phyloP scores from a whole-genome alignment of 2,113 vertebrate species.

The Gymnorhina tibicen region DNA sequence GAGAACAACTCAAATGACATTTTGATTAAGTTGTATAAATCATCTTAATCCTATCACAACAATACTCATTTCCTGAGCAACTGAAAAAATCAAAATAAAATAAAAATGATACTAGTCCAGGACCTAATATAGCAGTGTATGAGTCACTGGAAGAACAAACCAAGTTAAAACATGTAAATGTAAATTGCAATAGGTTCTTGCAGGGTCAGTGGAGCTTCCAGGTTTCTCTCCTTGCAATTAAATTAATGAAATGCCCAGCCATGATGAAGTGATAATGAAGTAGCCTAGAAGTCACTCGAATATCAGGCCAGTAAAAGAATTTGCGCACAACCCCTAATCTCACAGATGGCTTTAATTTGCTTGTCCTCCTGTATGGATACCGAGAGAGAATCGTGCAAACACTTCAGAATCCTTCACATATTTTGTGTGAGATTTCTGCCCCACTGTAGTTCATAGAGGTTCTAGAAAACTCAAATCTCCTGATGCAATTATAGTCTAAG shows the following conservation, averaged over 20 bases:
- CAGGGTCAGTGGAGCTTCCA: background rate
- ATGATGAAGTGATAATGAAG: background rate
- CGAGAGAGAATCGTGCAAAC: background rate
- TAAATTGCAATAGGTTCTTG: background rate
- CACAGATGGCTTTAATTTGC: slow-evolving; percentile 45
- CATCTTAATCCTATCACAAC: background rate
- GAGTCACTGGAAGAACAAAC: background rate
- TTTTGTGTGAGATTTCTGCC: background rate
- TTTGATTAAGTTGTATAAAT: background rate
- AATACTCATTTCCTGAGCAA: background rate
- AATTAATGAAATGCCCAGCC: background rate
- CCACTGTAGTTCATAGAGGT: background rate
- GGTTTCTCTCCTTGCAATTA: background rate
- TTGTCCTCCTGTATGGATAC: background rate
- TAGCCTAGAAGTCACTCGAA: background rate
- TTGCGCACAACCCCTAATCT: background rate
- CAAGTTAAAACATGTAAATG: background rate
- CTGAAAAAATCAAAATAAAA: background rate
- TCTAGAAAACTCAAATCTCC: background rate
- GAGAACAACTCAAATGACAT: background rate
- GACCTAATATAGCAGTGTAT: background rate
- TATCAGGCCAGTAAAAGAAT: background rate
- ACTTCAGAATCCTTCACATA: slow-evolving; percentile 14
- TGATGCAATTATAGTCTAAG: background rate
- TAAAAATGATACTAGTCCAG: background rate